These are phyloP conservation scores for Menidia menidia DNA, from an alignment of 2,797 vertebrate species.

Conservation along the genomic window DNA sequence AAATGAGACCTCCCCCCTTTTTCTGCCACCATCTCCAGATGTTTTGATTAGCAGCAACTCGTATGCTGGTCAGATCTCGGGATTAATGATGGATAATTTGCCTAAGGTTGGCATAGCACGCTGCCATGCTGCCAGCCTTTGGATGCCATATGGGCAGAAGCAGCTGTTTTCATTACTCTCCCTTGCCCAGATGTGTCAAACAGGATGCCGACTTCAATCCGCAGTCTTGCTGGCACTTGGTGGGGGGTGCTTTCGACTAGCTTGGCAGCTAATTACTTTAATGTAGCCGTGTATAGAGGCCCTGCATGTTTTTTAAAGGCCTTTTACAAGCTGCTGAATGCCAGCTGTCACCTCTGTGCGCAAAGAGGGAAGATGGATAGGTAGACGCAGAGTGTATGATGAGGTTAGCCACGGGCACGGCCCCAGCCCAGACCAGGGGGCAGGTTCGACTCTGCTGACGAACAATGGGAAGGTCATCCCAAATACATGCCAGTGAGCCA, in stretches of 20 bases:
- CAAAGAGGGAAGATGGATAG: conserved; percentile 85
- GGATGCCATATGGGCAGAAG: conserved; percentile 98
- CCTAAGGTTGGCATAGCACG: conserved; percentile 94
- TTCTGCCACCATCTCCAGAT: conserved; percentile 87
- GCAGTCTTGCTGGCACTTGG: conserved; percentile 90
- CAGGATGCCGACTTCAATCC: conserved; percentile 93
- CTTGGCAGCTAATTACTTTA: conserved; percentile 99
- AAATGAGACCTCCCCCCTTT: conserved; percentile 75
- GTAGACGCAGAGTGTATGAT: conserved; percentile 77
- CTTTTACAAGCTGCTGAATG: conserved; percentile 92
- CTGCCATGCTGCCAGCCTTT: conserved; percentile 92
- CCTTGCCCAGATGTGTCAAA: conserved; percentile 99
- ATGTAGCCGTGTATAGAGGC: conserved; percentile 90
- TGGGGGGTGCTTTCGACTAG: conserved; percentile 92
- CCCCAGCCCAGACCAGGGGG: conserved; percentile 71
- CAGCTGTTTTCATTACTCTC: conserved; percentile 99
- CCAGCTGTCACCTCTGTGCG: conserved; percentile 93
- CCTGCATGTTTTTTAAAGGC: conserved; percentile 90
- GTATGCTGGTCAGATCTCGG: conserved; percentile 99
- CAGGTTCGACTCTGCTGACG: conserved; percentile 58
- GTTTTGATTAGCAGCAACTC: conserved; percentile 95
- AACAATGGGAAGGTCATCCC: conserved; percentile 79
- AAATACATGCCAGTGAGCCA: conserved; percentile 65
- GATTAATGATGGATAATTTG: conserved; percentile 99
- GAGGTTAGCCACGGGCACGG: conserved; percentile 73